phyloP scores from a whole-genome alignment of 2,888 invertebrate species.

The Epiblema foenella region DNA sequence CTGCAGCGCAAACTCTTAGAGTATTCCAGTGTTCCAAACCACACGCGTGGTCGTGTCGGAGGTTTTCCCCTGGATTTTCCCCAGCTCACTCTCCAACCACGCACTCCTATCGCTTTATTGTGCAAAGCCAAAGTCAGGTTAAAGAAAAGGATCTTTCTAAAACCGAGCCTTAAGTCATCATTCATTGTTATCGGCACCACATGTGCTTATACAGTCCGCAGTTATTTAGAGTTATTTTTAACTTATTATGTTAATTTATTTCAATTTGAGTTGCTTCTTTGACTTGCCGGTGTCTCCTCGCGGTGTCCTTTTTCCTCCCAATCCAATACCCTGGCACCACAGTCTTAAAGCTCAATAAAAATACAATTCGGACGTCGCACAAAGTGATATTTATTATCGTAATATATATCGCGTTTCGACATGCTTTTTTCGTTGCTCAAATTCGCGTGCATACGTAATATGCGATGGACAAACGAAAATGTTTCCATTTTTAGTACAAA shows the following conservation, averaged over 20 bases:
- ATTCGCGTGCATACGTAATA: constrained; percentile 29
- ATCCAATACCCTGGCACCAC: background rate
- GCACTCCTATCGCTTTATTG: too few species aligned
- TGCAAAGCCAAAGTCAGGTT: too few species aligned
- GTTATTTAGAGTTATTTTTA: constrained; percentile 8
- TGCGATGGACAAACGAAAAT: constrained; percentile 23
- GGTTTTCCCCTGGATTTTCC: too few species aligned
- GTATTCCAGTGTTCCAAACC: too few species aligned
- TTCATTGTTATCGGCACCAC: background rate
- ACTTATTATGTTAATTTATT: constrained; percentile 24
- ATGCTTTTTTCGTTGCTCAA: constrained; percentile 27
- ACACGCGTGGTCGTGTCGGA: too few species aligned
- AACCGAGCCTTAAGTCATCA: background rate
- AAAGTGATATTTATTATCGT: constrained; percentile 41
- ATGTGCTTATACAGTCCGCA: background rate
- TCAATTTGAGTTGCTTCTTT: background rate
- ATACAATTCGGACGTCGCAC: constrained; percentile 9
- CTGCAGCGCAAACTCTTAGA: too few species aligned
- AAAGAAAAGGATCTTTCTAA: too few species aligned
- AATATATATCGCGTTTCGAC: constrained; percentile 32
- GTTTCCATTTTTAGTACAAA: constrained; percentile 48
- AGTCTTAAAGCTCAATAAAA: constrained; percentile 29
- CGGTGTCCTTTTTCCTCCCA: background rate
- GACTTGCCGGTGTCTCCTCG: constrained; percentile 10
- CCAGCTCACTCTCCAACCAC: too few species aligned